Conservation (phyloP, 2,797 vertebrate species). For the Scleropages formosus region DNA sequence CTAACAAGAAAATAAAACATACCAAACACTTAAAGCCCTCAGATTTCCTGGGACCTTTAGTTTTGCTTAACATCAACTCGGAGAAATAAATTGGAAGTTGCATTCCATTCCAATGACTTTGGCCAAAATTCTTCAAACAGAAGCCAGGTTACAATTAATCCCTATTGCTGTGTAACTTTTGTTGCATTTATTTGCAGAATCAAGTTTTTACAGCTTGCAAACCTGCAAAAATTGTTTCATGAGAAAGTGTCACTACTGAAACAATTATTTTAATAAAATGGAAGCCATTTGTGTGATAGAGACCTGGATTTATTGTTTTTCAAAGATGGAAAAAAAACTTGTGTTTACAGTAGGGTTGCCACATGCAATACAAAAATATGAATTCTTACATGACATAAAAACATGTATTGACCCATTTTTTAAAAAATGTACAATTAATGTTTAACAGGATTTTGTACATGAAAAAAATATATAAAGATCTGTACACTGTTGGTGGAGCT, state of each 20-base stretch:
- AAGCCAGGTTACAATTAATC: too few relatives aligned
- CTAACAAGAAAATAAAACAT: too few relatives aligned
- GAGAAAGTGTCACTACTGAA: background rate
- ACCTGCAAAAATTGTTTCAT: background rate
- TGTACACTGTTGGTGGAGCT: constrained; percentile 68
- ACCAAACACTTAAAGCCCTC: too few relatives aligned
- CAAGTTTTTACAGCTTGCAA: background rate
- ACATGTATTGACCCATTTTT: constrained; percentile 71
- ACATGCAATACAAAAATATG: constrained; percentile 86
- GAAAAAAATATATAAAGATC: constrained; percentile 73
- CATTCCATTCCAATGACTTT: too few relatives aligned
- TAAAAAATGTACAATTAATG: constrained; percentile 64
- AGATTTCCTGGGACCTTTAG: too few relatives aligned
- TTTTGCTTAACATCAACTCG: too few relatives aligned
- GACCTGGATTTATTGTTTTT: constrained; percentile 75
- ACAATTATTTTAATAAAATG: background rate
- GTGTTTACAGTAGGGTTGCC: constrained; percentile 70
- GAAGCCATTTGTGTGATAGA: constrained; percentile 57
- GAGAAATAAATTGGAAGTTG: too few relatives aligned
- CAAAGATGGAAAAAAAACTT: constrained; percentile 74
- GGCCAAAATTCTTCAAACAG: too few relatives aligned
- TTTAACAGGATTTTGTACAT: constrained; percentile 69
- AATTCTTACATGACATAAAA: constrained; percentile 75
- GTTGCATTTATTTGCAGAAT: too few relatives aligned
- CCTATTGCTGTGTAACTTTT: too few relatives aligned